Evolutionary conservation across 2,113 vertebrate species (phyloP), one percentile per base, ranked within the genome.

Genomic region (Monarcha castaneiventris): DNA sequence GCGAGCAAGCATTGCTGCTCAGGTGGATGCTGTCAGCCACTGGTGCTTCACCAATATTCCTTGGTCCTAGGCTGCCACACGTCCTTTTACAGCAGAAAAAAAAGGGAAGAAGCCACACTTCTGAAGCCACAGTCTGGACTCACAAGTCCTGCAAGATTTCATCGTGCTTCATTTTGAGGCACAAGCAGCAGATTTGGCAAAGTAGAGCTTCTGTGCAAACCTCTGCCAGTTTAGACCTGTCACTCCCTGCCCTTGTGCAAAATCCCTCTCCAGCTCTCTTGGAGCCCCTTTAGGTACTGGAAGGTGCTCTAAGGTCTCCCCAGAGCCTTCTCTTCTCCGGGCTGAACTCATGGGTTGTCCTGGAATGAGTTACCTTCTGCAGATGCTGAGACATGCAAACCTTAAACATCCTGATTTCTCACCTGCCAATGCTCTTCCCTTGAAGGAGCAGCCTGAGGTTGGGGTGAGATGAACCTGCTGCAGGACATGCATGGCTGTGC

Each of bases 31-130:
- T 18, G 3, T 22, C 62, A 39, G 25, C 44, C 56, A 3, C 4
- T 1, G 1, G 16, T 1, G 0, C 5, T 37, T 13, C 19, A 0
- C 25, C 26, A 3, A 3, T 1, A 1, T 7, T 11, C 52, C 35
- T 30, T 11, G 3, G 0, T 37, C 27, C 27, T 11, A 3, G 26
- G 39, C 67, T 51, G 27, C 19, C 32, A 29, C 21, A 7, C 1
- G 1, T 1, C 7, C 13, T 25, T 83, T 74, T 59, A 7, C 44
- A 39, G 25, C 8, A 76, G 19, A 37, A 23, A 6, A 63, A 35
- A 61, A 78, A 35, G 14, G 26, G 9, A n/a, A 68, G 49, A 9
- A 11, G 0, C 41, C 7, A 9, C 35, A 20, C 4, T 16, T 5
- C 37, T 37, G 37, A 37, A 37, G 6, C 19, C 16, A 13, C 13